Base-by-base conservation (phyloP, 2,113 vertebrate species). In the Oceanites oceanicus region DNA sequence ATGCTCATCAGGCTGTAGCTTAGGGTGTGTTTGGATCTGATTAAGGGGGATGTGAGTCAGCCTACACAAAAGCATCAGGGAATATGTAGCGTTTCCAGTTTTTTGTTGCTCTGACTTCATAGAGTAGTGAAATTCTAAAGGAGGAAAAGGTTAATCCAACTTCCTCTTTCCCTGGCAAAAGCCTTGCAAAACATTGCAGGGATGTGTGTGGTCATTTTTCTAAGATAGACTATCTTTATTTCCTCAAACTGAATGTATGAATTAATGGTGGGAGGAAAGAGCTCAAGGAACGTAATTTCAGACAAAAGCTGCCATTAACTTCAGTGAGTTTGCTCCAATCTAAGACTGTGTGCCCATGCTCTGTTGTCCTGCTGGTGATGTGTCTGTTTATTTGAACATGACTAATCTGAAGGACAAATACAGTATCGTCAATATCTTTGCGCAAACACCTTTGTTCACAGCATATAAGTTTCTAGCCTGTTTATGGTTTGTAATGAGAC, bases 11-110 rank as follows among this genome's bases (percentile, higher is more conserved):
- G 58, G 22, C 59, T 55, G 11, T 32, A 11, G 47, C 52, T 84
- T 89, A 89, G 93, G 93, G 91, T 81, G 93, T 96, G 91, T 92
- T 92, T 4, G 0, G 26, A 26, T 89, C 89, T 94, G 90, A 68
- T 70, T 62, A 75, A 89, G 27, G 63, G 86, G 94, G 91, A 95
- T 89, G 40, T 97, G 95, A 96, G 65, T 97, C 95, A 96, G 47
- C 62, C 59, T 86, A 52, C 52, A 61, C 73, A 67, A 94, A 94
- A 83, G 58, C 47, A 86, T 17, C 50, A 40, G 71, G 59, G 71
- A 84, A 74, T 91, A 55, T 82, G 83, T 2, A 74, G 86, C 26
- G 55, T 94, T 96, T 92, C 89, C 80, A 86, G 19, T 47, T 90
- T 94, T 90, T 88, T 92, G 36, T 88, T 91, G 23, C 80, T 86